Base-by-base conservation (phyloP, 2,113 vertebrate genomes). In the Genyomyrus donnyi region DNA sequence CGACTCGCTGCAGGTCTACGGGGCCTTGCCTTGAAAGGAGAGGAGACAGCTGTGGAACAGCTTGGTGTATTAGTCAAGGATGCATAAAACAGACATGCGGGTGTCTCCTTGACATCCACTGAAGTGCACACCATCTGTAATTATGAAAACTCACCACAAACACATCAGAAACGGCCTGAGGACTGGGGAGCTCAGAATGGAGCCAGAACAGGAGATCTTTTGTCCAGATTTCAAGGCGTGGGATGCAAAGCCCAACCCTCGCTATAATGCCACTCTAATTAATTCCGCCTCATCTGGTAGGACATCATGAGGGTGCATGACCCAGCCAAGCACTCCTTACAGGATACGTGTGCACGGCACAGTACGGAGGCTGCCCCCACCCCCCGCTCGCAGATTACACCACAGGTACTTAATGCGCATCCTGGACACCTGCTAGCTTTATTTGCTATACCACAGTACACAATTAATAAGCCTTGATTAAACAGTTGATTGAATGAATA, bases 61-160 rank as follows among this genome's bases (percentile, higher is more conserved):
- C 85, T 87, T 53, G 48, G 27, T 52, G 50, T 17, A 56, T 87
- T 87, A 53, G 85, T 87, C 83, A 85, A 85, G 48, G 49, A 87
- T 87, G 85, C 50, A 53, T 27, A 87, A 87, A 87, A 87, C 85
- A 87, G 85, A 56, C 49, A 87, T 31, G 49, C 15, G 13, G 48
- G 85, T 87, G 85, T 87, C 85, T 87, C 85, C 50, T 35, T 87
- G 27, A 53, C 27, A 48, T 87, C 50, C 50, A 31, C 27, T 87
- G n/a, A 52, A 31, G 48, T 87, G 50, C n/a, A 87, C 13, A 9
- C n/a, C 49, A 52, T 53, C 27, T 53, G 17, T 87, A 86, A 86
- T 86, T 86, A 86, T 19, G 46, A 52, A 27, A 50, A 85, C 19
- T 86, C 48, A 50, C 85, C 85, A 15, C n/a, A 50, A 86, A 86